Base-by-base conservation (phyloP, 2,113 vertebrate species). In the Aldabrachelys gigantea region DNA sequence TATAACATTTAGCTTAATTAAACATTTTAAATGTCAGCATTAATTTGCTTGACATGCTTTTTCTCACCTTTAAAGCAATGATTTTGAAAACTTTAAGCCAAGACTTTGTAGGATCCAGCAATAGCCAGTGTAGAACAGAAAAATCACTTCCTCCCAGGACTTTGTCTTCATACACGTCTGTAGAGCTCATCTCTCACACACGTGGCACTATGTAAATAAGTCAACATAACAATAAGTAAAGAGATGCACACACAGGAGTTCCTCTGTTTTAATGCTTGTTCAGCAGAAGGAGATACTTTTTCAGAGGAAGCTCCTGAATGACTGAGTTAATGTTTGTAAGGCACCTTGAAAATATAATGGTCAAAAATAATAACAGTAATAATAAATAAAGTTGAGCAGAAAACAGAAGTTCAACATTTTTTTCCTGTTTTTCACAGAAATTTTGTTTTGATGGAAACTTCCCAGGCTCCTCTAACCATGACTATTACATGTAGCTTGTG, bases 1-100 rank as follows among this genome's bases (percentile, higher is more conserved):
- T 1, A 16, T 2, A 0, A 2, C 47, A 49, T 49, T 49, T 49
- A 49, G 47, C 47, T 49, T 49, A 49, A 49, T 49, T 49, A 49
- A 49, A 49, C 49, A 49, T 2, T 0, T 0, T 4, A 0, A 6
- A 7, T 0, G 1, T 2, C 82, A 0, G 12, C 25, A 50, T 8
- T 1, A 4, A 5, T 3, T 44, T 1, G 87, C 31, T 22, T 3
- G 10, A 35, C 25, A 0, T 13, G 3, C 9, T 22, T n/a, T 69
- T 81, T 29, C 84, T 81, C 17, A n/a, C 93, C 84, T 89, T 7
- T 69, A n/a, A 69, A 69, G 31, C 62, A 69, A n/a, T n/a, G 17
- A n/a, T 69, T 3, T 0, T 1, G 57, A 31, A 24, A 75, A 84
- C 6, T 19, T 21, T 1, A 19, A 27, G 85, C 80, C 75, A 1